Base-by-base conservation (phyloP, 2,888 invertebrate genomes). In the Tortrix viridana region DNA sequence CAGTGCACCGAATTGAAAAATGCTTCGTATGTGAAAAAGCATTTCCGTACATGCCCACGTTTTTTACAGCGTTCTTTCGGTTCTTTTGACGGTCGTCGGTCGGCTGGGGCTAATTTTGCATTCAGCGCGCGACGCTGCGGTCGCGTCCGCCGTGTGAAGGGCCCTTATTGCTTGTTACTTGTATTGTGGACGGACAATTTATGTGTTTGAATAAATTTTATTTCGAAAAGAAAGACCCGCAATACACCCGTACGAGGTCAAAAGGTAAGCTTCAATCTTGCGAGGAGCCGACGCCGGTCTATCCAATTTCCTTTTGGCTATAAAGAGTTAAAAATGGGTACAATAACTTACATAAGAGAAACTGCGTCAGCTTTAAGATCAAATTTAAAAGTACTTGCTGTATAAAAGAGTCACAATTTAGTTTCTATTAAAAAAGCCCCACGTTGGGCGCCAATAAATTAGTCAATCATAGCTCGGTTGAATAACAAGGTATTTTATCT, bases 121-220 rank as follows among this genome's bases (percentile, higher is more conserved):
- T 61, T 55, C 55, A 55, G 43, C 32, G 32, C 50, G 12, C 50
- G 32, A 3, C 60, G 48, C 37, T 46, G 50, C 61, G 49, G 37
- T 23, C 23, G 52, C 12, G 14, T 2, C 58, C 58, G 20, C 43
- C 20, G 47, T 54, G 48, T 26, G 59, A 43, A 48, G 43, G 61
- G 56, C 22, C 23, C 37, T 56, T 44, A 56, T 44, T 19, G 44
- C 44, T 50, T 32, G 49, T 58, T 50, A 52, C 44, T 50, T 50
- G 56, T 61, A 50, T 55, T 56, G 61, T 55, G 55, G 7, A 23
- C 14, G 38, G 38, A 56, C 50, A 61, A 61, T 56, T 32, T 56
- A 61, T 49, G 56, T 38, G 20, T 50, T 46, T 44, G 37, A 32
- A 56, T 61, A 53, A 41, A 56, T 61, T 32, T 49, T 53, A 53